Conservation (phyloP, 2,888 invertebrate genomes). For the Geophilus truncorum region DNA sequence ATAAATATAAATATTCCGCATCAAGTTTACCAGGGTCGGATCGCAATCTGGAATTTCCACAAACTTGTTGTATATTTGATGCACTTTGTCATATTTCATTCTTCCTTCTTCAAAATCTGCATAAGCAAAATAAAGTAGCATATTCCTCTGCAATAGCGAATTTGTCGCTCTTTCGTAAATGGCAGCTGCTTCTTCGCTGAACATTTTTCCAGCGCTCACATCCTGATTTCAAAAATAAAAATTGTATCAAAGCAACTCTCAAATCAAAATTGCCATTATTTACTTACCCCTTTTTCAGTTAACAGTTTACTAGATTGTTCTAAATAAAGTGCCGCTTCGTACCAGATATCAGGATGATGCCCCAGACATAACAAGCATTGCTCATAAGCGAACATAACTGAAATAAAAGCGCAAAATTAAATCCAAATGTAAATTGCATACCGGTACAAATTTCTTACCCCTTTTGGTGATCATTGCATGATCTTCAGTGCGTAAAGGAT, state of each 20-base stretch:
- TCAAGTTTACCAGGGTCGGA: conserved; percentile 73
- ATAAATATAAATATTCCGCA: too few relatives aligned
- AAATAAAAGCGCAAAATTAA: conserved; percentile 38
- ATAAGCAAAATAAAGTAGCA: conserved; percentile 93
- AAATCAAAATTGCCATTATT: neutral
- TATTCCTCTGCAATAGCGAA: conserved; percentile 81
- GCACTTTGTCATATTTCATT: conserved; percentile 92
- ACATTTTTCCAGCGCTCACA: conserved; percentile 83
- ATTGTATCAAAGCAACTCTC: neutral
- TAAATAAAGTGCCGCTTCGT: conserved; percentile 94
- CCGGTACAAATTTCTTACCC: conserved; percentile 43
- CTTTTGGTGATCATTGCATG: conserved; percentile 84
- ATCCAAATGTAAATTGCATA: neutral
- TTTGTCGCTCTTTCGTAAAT: conserved; percentile 92
- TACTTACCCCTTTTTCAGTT: conserved; percentile 84
- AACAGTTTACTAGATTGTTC: conserved; percentile 90
- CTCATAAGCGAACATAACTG: conserved; percentile 97
- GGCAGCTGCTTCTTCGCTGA: conserved; percentile 89
- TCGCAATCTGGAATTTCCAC: conserved; percentile 84
- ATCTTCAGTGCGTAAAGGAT: conserved; percentile 94
- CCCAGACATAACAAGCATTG: conserved; percentile 93
- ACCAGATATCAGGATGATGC: conserved; percentile 98
- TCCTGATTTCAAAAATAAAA: conserved; percentile 58
- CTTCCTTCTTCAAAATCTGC: conserved; percentile 98
- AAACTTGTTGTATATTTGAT: conserved; percentile 89